These are phyloP conservation scores for Clivina fossor DNA, from an alignment of 2,888 invertebrate genomes.

Conservation along the genomic window DNA sequence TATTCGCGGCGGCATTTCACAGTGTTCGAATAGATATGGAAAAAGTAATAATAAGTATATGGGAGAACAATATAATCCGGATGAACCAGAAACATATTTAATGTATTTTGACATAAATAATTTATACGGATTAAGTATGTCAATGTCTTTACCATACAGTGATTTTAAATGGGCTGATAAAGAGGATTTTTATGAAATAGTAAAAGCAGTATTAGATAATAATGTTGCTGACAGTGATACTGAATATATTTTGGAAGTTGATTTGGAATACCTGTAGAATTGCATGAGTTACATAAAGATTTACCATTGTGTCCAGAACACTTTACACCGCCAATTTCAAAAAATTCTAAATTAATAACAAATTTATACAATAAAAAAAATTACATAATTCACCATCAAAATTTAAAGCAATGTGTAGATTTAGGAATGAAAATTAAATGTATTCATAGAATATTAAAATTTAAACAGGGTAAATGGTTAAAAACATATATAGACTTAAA, in stretches of 20 bases:
- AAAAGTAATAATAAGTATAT: conserved; percentile 49
- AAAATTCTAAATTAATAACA: conserved; percentile 36
- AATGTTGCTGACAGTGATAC: no score
- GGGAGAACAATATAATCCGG: conserved; percentile 41
- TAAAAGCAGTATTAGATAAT: no score
- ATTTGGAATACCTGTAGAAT: conserved; percentile 47
- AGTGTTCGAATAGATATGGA: conserved; percentile 43
- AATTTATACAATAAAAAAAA: conserved; percentile 38
- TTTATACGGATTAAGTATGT: conserved; percentile 42
- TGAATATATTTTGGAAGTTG: conserved; percentile 48
- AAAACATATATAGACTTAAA: conserved; percentile 39
- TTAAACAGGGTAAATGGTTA: conserved; percentile 33
- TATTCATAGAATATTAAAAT: conserved; percentile 37
- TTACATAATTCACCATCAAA: conserved; percentile 40
- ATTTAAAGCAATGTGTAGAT: conserved; percentile 38
- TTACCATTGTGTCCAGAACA: conserved; percentile 27
- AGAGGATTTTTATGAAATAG: no score
- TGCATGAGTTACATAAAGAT: conserved; percentile 42
- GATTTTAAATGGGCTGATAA: no score
- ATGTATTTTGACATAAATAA: conserved; percentile 46
- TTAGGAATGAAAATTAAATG: not conserved
- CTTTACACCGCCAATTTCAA: conserved; percentile 22
- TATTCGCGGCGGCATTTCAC: conserved; percentile 45
- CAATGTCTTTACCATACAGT: no score
- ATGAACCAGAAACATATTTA: conserved; percentile 39